Conservation (phyloP, 2,888 invertebrate species). For the Chymomyza amoena region DNA sequence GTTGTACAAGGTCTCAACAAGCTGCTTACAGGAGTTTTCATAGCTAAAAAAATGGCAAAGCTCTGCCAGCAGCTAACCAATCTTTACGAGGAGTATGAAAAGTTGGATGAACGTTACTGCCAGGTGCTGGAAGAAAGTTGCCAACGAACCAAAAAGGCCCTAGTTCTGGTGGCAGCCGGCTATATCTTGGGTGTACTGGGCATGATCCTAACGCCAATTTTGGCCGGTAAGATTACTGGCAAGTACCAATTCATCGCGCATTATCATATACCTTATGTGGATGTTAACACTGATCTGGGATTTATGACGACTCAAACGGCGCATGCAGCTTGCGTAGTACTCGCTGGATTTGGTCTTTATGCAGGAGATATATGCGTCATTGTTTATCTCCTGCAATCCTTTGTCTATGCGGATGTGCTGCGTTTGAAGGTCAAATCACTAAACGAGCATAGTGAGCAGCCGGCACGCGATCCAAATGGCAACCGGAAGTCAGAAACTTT, state of each 20-base stretch:
- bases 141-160: conserved; percentile 12
- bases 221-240: conserved; percentile 16
- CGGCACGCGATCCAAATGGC: neutral
- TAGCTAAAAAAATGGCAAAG: conserved; percentile 7
- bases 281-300: conserved; percentile 39
- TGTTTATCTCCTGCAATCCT: conserved; percentile 38
- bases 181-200: conserved; percentile 20
- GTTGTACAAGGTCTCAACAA: conserved; percentile 48
- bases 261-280: conserved; percentile 50
- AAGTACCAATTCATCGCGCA: conserved; percentile 42
- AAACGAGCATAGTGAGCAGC: conserved; percentile 27
- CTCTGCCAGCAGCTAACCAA: conserved; percentile 18
- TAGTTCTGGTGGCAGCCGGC: conserved; percentile 3
- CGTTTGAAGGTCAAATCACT: conserved; percentile 42
- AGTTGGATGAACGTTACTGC: conserved; percentile 26
- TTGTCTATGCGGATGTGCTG: conserved; percentile 49
- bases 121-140: conserved; percentile 24
- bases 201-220: conserved; percentile 19
- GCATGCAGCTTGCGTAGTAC: conserved; percentile 34
- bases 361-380: conserved; percentile 52
- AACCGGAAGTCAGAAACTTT: neutral
- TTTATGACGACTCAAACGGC: conserved; percentile 32
- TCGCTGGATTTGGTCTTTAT: conserved; percentile 49
- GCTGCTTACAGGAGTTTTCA: conserved; percentile 26
- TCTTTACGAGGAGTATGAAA: conserved; percentile 41